phyloP scores from a whole-genome alignment of 1,140 invertebrate genomes.

The Drosophila ambigua region DNA sequence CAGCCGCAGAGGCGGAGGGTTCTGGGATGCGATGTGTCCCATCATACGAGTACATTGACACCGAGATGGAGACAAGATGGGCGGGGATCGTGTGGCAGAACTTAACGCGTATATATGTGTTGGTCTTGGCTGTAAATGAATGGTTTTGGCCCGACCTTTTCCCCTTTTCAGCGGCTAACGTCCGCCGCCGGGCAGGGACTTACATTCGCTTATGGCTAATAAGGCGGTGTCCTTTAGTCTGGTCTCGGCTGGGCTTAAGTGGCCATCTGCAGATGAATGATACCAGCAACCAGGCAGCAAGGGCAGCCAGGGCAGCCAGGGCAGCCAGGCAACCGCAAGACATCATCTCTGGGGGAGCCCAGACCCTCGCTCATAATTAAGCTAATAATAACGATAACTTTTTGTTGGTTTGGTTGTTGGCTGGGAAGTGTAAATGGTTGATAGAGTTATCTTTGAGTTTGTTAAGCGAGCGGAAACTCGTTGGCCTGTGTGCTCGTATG shows the following conservation, averaged over 20 bases:
- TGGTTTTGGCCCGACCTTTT: slow-evolving; percentile 43
- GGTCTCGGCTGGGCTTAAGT: slow-evolving; percentile 40
- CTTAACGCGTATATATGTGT: slow-evolving; percentile 24
- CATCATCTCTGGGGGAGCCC: background rate
- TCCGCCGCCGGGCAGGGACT: slow-evolving; percentile 31
- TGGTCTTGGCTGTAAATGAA: slow-evolving; percentile 47
- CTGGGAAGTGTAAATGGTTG: slow-evolving; percentile 30
- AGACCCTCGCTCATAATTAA: slow-evolving; percentile 28
- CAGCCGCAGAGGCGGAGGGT: background rate
- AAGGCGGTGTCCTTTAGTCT: slow-evolving; percentile 34
- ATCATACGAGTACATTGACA: slow-evolving; percentile 38
- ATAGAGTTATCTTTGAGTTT: slow-evolving; percentile 25
- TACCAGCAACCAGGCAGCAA: slow-evolving; percentile 23
- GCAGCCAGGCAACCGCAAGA: slow-evolving; percentile 18
- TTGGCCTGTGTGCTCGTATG: background rate
- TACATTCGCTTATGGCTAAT: slow-evolving; percentile 56
- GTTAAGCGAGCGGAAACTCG: background rate
- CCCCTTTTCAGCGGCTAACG: slow-evolving; percentile 30
- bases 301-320: slow-evolving; percentile 12
- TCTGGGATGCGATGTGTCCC: slow-evolving; percentile 9
- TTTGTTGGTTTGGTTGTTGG: slow-evolving; percentile 2
- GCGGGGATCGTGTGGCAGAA: slow-evolving; percentile 46
- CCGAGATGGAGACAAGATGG: slow-evolving; percentile 18
- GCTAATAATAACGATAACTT: slow-evolving; percentile 45
- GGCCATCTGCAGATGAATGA: slow-evolving; percentile 42